Evolutionary conservation across 1,140 invertebrate genomes (phyloP).

Genomic region (Aphelenchoides fujianensis): DNA sequence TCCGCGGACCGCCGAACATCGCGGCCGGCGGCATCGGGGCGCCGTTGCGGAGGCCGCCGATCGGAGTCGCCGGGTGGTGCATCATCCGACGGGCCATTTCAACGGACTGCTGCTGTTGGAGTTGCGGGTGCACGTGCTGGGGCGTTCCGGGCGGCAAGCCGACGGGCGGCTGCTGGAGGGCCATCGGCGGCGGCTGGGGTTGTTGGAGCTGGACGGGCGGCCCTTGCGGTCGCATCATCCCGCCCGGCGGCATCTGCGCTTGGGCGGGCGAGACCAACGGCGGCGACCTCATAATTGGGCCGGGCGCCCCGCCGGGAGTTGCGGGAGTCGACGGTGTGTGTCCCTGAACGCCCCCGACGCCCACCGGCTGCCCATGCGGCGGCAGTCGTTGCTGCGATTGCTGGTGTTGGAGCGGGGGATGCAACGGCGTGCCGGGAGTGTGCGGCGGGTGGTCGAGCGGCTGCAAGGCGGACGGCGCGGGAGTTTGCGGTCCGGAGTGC

Average conservation of each 20-base stretch:
- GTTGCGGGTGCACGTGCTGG: no score
- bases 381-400: no score
- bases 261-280: not conserved
- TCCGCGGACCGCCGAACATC: no score
- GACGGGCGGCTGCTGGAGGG: no score
- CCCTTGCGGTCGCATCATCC: not conserved
- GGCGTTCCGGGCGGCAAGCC: no score
- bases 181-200: no score
- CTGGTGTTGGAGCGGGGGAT: not conserved
- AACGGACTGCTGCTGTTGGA: not conserved
- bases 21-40: not conserved
- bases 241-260: not conserved
- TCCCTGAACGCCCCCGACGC: not conserved
- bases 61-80: not conserved
- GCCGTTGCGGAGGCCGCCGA: not conserved
- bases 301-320: not conserved
- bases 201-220: not conserved
- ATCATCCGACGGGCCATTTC: not conserved
- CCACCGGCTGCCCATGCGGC: no score
- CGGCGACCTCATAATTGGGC: not conserved
- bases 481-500: not conserved
- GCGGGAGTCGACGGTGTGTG: not conserved
- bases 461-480: not conserved
- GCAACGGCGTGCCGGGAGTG: not conserved
- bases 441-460: not conserved